Conservation (phyloP, 2,113 vertebrate species). For the Brachypteracias leptosomus region DNA sequence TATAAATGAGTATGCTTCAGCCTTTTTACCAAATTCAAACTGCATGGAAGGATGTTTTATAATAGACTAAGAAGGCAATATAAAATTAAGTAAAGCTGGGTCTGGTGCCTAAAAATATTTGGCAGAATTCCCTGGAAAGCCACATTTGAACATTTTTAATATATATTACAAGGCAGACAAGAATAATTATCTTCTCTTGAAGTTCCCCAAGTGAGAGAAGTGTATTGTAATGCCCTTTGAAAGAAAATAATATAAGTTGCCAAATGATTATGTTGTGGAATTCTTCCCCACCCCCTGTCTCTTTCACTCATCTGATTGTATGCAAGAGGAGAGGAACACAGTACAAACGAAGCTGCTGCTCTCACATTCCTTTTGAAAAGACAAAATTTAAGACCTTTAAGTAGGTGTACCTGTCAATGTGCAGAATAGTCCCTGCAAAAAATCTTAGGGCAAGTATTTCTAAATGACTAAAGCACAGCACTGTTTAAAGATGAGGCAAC, state of each 20-base stretch:
- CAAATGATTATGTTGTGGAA: slow-evolving; percentile 54
- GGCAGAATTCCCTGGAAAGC: slow-evolving; percentile 86
- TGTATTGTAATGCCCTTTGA: slow-evolving; percentile 70
- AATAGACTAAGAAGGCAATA: slow-evolving; percentile 79
- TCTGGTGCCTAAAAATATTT: slow-evolving; percentile 85
- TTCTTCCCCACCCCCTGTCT: neutral
- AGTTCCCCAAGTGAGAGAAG: slow-evolving; percentile 73
- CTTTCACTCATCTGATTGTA: neutral
- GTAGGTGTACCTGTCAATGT: neutral
- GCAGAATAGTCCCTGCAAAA: neutral
- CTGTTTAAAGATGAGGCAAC: neutral
- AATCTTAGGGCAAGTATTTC: neutral
- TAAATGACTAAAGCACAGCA: neutral
- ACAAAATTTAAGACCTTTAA: neutral
- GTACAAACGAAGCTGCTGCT: neutral
- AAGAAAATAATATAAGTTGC: slow-evolving; percentile 62
- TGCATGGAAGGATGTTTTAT: slow-evolving; percentile 77
- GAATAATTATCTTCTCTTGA: slow-evolving; percentile 87
- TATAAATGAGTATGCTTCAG: slow-evolving; percentile 63
- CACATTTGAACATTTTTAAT: slow-evolving; percentile 89
- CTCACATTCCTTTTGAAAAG: neutral
- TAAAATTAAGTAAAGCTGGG: slow-evolving; percentile 84
- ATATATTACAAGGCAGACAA: slow-evolving; percentile 88
- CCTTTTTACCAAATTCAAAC: slow-evolving; percentile 75
- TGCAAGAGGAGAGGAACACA: neutral